phyloP scores from a whole-genome alignment of 2,888 invertebrate genomes.

The Sialis lutaria region DNA sequence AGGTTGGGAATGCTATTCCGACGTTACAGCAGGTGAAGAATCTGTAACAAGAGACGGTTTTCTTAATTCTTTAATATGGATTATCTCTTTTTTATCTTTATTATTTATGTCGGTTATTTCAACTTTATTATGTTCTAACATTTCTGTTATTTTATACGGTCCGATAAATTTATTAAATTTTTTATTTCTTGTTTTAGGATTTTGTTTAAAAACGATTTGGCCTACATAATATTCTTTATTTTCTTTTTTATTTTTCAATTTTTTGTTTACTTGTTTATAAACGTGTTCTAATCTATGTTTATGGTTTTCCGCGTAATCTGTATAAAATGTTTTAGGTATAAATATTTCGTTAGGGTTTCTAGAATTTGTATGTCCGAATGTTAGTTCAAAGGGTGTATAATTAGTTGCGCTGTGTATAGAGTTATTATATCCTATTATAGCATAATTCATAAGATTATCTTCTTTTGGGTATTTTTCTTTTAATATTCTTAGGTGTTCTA shows the following conservation, averaged over 20 bases:
- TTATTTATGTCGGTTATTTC: background rate
- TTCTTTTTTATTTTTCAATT: background rate
- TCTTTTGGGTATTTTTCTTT: background rate
- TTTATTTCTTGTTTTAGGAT: background rate
- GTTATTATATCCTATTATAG: conserved; percentile 2
- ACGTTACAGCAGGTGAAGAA: background rate
- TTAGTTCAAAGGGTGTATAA: conserved; percentile 1
- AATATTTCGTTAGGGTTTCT: background rate
- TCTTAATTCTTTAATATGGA: background rate
- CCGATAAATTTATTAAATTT: background rate
- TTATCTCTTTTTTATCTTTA: background rate
- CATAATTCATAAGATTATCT: background rate
- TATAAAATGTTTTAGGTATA: background rate
- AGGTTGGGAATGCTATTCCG: background rate
- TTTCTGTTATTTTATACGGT: background rate
- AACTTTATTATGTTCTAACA: background rate
- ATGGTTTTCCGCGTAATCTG: background rate
- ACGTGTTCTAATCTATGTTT: background rate
- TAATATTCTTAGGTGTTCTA: conserved; percentile 1
- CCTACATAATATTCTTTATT: background rate
- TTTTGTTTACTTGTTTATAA: background rate
- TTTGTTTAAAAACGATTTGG: background rate
- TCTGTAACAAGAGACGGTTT: background rate
- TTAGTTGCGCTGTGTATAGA: background rate
- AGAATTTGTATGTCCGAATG: conserved; percentile 2